Percentiles rank a stretch among this genome's conserved stretches.
Conservation (phyloP, 2,797 vertebrate species). For the Silurus aristotelis region DNA sequence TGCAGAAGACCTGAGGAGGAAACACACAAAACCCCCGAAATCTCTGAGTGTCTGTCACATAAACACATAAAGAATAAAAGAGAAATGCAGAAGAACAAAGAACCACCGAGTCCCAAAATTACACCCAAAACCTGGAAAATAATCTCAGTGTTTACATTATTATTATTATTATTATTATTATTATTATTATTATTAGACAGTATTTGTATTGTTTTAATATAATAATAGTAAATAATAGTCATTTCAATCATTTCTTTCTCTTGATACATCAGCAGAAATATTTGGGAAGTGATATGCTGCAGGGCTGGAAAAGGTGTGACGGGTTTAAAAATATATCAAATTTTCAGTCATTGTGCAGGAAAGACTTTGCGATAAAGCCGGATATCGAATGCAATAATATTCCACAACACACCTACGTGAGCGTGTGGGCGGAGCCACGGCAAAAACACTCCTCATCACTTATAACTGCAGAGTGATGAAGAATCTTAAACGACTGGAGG, state of each 20-base stretch:
- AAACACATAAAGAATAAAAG: not conserved
- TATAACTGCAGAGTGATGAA: not conserved
- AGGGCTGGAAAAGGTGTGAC: no score
- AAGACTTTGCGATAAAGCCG: not conserved
- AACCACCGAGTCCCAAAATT: not conserved
- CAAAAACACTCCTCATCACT: not conserved
- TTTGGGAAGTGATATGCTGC: no score
- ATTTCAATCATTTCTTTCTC: no score
- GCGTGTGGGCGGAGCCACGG: no score
- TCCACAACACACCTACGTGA: not conserved
- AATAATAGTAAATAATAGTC: no score
- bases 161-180: no score
- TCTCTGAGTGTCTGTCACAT: constrained; percentile 5
- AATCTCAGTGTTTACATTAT: no score
- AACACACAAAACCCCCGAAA: constrained; percentile 21
- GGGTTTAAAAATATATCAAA: not conserved
- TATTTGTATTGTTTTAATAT: no score
- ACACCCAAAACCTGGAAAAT: constrained; percentile 2
- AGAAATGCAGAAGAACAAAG: not conserved
- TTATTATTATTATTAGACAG: no score
- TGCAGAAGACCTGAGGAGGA: constrained; percentile 36
- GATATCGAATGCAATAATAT: not conserved
- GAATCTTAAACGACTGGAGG: not conserved
- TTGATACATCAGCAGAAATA: no score
- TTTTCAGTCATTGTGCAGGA: not conserved